Evolutionary conservation across 2,113 vertebrate species (phyloP).

Genomic region (Lagopus muta): DNA sequence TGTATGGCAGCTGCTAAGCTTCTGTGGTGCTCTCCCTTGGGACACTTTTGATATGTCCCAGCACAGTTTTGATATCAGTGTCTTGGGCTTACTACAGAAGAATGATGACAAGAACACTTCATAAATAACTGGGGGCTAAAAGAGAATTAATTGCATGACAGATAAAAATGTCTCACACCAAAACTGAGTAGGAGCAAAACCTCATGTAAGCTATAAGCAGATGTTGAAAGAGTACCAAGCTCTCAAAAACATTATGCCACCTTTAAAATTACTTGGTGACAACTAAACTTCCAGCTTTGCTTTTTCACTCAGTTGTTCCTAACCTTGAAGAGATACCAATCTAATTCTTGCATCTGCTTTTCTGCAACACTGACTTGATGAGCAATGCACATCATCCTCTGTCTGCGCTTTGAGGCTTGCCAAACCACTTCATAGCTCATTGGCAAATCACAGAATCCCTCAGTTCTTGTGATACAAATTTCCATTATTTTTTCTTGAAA

Average conservation of each 20-base stretch:
- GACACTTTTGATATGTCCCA: conserved; percentile 57
- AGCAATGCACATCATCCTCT: not conserved
- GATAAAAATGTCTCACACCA: conserved; percentile 21
- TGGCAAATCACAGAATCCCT: conserved; percentile 16
- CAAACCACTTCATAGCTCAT: conserved; percentile 34
- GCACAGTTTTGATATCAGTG: conserved; percentile 10
- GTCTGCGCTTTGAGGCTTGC: not conserved
- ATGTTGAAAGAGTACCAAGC: not conserved
- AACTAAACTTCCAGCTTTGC: not conserved
- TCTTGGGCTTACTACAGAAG: not conserved
- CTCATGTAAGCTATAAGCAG: not conserved
- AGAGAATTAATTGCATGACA: not conserved
- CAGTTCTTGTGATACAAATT: not conserved
- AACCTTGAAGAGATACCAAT: not conserved
- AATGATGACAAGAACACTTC: conserved; percentile 8
- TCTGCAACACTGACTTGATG: not conserved
- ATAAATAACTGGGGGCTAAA: not conserved
- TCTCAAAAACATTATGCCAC: not conserved
- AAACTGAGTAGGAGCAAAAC: conserved; percentile 17
- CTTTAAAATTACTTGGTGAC: not conserved
- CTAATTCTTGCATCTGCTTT: not conserved
- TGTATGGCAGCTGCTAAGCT: not conserved
- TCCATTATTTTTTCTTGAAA: not conserved
- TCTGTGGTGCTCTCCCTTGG: not conserved
- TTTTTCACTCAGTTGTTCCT: conserved; percentile 3